Conservation (phyloP, 2,888 invertebrate species). For the Sesamia inferens region DNA sequence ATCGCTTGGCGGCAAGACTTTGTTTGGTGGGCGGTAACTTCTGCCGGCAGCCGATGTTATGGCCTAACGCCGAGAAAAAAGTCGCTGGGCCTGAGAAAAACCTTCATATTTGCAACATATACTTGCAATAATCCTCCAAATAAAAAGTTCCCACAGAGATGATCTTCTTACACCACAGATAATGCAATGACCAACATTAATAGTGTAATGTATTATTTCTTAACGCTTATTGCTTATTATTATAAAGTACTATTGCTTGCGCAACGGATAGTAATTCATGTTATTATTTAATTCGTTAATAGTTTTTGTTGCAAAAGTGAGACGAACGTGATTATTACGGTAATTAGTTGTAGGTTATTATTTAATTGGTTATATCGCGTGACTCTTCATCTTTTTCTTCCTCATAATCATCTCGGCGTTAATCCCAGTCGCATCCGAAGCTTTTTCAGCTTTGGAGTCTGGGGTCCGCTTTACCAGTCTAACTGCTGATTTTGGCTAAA, state of each 20-base stretch:
- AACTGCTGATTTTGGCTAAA: no score
- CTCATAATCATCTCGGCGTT: no score
- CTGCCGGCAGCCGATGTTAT: no score
- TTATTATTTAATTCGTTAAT: constrained; percentile 46
- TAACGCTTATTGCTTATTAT: constrained; percentile 46
- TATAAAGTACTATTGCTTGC: constrained; percentile 32
- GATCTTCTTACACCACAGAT: constrained; percentile 47
- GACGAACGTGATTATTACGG: constrained; percentile 35
- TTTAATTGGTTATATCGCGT: background rate
- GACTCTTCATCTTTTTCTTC: background rate
- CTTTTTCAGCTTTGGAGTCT: no score
- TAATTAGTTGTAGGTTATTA: constrained; percentile 22
- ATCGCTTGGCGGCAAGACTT: no score
- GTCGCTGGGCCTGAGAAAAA: background rate
- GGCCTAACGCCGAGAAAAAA: no score
- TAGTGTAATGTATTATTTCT: constrained; percentile 48
- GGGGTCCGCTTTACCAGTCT: no score
- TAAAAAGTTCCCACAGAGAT: constrained; percentile 41
- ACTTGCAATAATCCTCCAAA: constrained; percentile 31
- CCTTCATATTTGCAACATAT: background rate
- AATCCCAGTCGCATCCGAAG: no score
- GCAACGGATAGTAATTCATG: constrained; percentile 38
- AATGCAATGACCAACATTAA: constrained; percentile 45
- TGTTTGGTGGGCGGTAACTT: no score
- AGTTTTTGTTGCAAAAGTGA: constrained; percentile 37